These are phyloP conservation scores for Cheilosia vulpina DNA, from an alignment of 2,888 invertebrate genomes.

Conservation along the genomic window DNA sequence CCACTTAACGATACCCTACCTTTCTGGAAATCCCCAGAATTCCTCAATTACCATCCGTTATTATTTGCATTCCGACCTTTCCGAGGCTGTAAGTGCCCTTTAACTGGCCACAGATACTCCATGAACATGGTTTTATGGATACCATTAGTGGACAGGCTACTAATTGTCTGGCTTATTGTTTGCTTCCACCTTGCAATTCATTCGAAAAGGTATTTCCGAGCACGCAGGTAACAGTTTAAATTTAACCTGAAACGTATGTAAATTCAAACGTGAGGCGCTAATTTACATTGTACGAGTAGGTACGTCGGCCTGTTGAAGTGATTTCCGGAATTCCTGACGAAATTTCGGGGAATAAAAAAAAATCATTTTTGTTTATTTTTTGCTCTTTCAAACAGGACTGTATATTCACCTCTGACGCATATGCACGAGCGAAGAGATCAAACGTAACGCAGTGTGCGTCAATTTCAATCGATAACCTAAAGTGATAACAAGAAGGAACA, in stretches of 20 bases:
- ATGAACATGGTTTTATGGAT: conserved; percentile 31
- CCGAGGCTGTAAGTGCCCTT: background rate
- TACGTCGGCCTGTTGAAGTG: conserved; percentile 17
- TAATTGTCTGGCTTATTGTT: conserved; percentile 68
- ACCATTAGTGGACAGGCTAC: conserved; percentile 64
- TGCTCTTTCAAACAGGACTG: conserved; percentile 23
- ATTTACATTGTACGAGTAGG: conserved; percentile 5
- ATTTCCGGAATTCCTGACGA: conserved; percentile 41
- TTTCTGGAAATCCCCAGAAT: conserved; percentile 58
- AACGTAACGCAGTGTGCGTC: conserved; percentile 61
- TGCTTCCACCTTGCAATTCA: conserved; percentile 24
- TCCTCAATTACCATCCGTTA: conserved; percentile 20
- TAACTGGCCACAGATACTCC: background rate
- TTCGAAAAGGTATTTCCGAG: conserved; percentile 11
- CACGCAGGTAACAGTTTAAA: background rate
- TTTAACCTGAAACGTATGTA: background rate
- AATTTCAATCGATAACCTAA: conserved; percentile 66
- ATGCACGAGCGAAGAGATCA: conserved; percentile 20
- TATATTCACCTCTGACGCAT: conserved; percentile 21
- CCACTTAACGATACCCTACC: conserved; percentile 5
- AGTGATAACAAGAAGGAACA: conserved; percentile 63
- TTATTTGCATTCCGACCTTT: conserved; percentile 50
- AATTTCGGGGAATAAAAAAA: conserved; percentile 25
- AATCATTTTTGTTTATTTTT: background rate
- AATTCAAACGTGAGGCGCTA: conserved; percentile 42